Evolutionary conservation across 2,888 invertebrate genomes (phyloP), one percentile per base, ranked within the genome.

Genomic region (Rhyacophila evoluta): DNA sequence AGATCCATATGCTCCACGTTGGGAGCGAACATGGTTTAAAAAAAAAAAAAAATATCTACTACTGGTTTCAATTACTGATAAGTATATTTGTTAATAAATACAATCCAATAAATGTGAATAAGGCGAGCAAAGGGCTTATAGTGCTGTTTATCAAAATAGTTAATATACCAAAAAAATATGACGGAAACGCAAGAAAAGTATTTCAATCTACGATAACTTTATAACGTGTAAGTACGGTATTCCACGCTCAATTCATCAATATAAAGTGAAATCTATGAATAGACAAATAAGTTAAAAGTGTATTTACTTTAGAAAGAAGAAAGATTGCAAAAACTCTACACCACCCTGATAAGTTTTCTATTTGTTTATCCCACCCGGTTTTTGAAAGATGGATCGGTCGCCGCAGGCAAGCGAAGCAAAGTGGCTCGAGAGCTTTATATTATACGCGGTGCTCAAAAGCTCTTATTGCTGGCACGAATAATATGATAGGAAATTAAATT

Each of bases 321-420:
- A 55, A 55, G 55, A 55, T 55, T 55, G 55, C 15, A 19, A 55
- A 55, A 55, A 19, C 55, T 55, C 19, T 19, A 19, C 25, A 19
- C 55, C 55, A 55, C 55, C 55, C 55, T 55, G 55, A 8, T 55
- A 55, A 55, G 55, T 55, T 55, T 55, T 55, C 55, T 55, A 55
- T 55, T 55, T 55, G 55, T 55, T 55, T 55, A 55, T 55, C 55
- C 55, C 55, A 55, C 55, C 55, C 55, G 55, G 15, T 55, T 55
- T 39, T 55, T 55, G 55, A 55, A 55, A 55, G 55, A 55, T 19
- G 55, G 55, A 55, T 55, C 55, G 55, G 19, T 19, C 55, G 55
- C 55, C 55, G 55, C 55, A 55, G 55, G 55, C 55, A 55, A 55
- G 55, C 55, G 55, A 19, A 19, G 55, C 55, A 55, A 19, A 55